Evolutionary conservation across 2,888 invertebrate species (phyloP), one percentile per base, ranked within the genome.

Genomic region (Molorchus minor): DNA sequence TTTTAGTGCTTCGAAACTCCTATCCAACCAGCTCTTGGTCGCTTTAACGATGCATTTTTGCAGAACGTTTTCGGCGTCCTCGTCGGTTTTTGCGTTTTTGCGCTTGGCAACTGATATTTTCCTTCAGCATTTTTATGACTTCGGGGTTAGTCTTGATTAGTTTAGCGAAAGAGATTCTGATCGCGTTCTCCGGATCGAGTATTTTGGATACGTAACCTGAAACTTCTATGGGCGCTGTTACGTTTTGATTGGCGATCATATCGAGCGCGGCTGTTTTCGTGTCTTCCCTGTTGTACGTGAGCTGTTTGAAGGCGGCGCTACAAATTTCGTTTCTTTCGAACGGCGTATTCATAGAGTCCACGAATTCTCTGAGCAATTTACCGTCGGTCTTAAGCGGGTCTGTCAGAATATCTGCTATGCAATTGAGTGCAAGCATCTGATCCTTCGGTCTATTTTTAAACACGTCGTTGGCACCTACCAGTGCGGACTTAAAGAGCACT

Each of bases 1-100:
- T 17, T 88, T 71, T 35, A 88, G 74, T 53, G 82, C 78, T 69
- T 86, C 83, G 0, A 90, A 79, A 64, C 85, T 82, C 51, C 59
- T 58, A 19, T 85, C 84, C 72, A 88, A 87, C 1, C 84, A 83
- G 71, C 87, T 86, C 73, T 87, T 84, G 0, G 89, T 85, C 0
- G 88, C 87, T 40, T 84, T 80, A 0, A 88, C 86, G 10, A 91
- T 89, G 2, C 88, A 87, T 71, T 86, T 86, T 74, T 89, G 88
- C 15, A 91, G 80, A 1, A 85, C 84, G 71, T 88, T 87, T 0
- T 85, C 83, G 0, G 88, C 89, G 71, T 87, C 86, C 55, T 85
- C 83, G 64, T 90, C 89, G 2, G 86, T 86, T 71, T 83, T 84
- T 0, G 88, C 82, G 17, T 83, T 82, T n/a, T 0, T 84, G 84